Evolutionary conservation across 2,113 vertebrate genomes (phyloP), one percentile per base, ranked within the genome.

Genomic region (Spilogale gracilis): DNA sequence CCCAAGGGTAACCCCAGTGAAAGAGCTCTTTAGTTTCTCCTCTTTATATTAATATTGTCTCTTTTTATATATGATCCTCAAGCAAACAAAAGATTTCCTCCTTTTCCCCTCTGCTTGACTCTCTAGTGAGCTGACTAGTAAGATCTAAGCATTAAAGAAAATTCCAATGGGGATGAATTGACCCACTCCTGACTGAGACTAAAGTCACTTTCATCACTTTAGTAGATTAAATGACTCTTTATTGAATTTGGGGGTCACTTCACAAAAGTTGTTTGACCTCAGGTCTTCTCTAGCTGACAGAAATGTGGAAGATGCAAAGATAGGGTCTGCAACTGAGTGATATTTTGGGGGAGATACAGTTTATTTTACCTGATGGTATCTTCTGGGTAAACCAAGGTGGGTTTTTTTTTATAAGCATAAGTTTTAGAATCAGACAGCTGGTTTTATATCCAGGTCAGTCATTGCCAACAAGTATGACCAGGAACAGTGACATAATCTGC

Each of bases 231-330:
- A 90, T 3, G 80, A 95, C 60, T 92, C 6, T 88, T 95, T 96
- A 94, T 97, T 97, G 96, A 96, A 97, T 95, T 95, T 58, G 93
- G n/a, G 43, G 84, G 87, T 96, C 60, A 94, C 91, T 94, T 96
- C 71, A 43, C 76, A 78, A 80, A 94, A 95, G 81, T 54, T 60
- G 20, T 93, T 83, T 96, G 94, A 93, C 94, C 90, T 94, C 25
- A 45, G 38, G 12, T 60, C 79, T 87, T 89, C 89, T 81, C 58
- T 27, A 78, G 76, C 80, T 85, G 60, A 61, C 3, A 69, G 90
- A 92, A 94, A 69, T 17, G 52, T 17, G 38, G 61, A 85, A 58
- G 61, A 54, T 43, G 30, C 25, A 38, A 71, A 13, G 12, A 73
- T 18, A 45, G 9, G 7, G 14, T 88, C 38, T 69, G 5, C 18